Conservation (phyloP, 2,888 invertebrate species). For the Standfussiana lucernea region DNA sequence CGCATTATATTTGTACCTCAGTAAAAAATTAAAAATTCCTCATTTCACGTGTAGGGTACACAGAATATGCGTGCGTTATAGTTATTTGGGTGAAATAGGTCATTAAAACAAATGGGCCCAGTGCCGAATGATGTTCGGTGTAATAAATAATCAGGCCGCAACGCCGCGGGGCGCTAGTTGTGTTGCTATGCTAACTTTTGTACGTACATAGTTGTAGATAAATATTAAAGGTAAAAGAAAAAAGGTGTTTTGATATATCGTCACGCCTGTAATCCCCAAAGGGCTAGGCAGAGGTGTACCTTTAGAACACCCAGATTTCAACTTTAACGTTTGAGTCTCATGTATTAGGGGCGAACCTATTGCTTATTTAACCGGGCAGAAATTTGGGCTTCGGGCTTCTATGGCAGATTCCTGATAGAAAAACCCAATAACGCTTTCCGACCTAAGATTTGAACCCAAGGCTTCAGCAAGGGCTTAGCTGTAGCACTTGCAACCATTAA, state of each 20-base stretch:
- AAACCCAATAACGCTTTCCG: not conserved
- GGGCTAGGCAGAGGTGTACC: not conserved
- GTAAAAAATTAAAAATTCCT: conserved; percentile 55
- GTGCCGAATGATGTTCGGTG: conserved; percentile 58
- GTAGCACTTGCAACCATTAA: not conserved
- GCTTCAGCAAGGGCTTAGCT: not conserved
- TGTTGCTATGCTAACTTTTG: conserved; percentile 36
- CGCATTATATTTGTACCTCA: conserved; percentile 2
- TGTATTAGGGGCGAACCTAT: no score
- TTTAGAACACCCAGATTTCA: no score
- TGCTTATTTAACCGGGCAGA: not conserved
- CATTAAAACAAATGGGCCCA: conserved; percentile 65
- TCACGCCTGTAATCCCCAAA: no score
- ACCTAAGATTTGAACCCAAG: not conserved
- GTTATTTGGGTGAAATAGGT: conserved; percentile 65
- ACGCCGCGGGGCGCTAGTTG: conserved; percentile 54
- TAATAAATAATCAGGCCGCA: conserved; percentile 66
- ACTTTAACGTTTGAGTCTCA: no score
- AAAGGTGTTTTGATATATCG: no score
- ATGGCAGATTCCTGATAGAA: not conserved
- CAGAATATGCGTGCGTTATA: conserved; percentile 64
- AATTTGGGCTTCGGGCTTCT: not conserved
- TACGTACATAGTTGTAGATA: not conserved
- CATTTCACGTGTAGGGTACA: conserved; percentile 42
- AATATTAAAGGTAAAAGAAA: conserved; percentile 1